Evolutionary conservation across 1,140 invertebrate species (phyloP), one percentile per base, ranked within the genome.

Genomic region (Tachypleus tridentatus): DNA sequence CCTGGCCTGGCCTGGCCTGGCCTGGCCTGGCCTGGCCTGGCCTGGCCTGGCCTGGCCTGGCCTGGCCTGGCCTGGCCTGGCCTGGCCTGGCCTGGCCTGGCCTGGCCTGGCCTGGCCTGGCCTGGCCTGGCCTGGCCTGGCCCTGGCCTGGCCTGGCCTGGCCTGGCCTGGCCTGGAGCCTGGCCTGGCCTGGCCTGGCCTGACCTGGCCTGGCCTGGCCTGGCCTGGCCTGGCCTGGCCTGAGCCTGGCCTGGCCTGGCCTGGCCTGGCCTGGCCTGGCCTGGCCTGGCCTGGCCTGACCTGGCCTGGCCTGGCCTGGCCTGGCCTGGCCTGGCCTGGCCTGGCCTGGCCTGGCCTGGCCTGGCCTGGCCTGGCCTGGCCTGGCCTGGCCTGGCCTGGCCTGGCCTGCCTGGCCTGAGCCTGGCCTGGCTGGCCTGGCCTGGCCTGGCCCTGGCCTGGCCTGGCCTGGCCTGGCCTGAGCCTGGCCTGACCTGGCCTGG

Each of bases 291-390:
- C 50, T 50, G 60, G 51, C 59, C 57, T 62, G 51, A 51, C 60
- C 61, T 67, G 66, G 66, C 66, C 66, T 67, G 51, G 57, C 66
- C 60, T 61, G 60, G 66, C 66, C 65, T 67, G 66, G 66, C 66
- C 65, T 68, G 66, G 66, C 66, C 66, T 67, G 58, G 64, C 66
- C 65, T 68, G 58, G 65, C 63, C 66, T 68, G 69, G 70, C 62
- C 70, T 70, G 67, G 68, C 58, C 70, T 67, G 68, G 68, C 68
- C 68, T 70, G 68, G 68, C 68, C 70, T 71, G 67, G 64, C 70
- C 70, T 71, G 67, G 64, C 70, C 70, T 71, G 69, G 70, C 70
- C 70, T 67, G 57, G 68, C 68, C 51, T 61, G 61, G 68, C 69
- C 63, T 64, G 70, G 70, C 65, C 63, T 66, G 67, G 63, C 66